Base-by-base conservation (phyloP, 2,797 vertebrate genomes). In the Muscicapa striata region DNA sequence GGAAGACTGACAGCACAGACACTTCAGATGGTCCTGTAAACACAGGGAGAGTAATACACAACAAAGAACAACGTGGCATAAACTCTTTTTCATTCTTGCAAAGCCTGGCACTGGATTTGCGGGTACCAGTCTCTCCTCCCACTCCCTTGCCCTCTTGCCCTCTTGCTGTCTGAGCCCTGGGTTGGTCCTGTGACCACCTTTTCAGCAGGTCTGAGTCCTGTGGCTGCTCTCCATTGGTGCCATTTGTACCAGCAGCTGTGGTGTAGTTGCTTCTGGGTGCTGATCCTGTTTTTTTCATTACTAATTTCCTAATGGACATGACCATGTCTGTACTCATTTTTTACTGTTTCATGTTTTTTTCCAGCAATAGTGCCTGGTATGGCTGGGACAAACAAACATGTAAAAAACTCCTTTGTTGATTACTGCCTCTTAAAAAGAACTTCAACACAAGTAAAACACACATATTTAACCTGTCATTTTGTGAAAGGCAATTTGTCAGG, bases 221-320 rank as follows among this genome's bases (percentile, higher is more conserved):
- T 30, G 24, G 13, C 29, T 57, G 7, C 3, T 9, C 12, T 49
- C 13, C 16, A 7, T 5, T 29, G 11, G 7, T 77, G 54, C 6
- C 46, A 38, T 16, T 54, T 16, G 14, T 17, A 32, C 13, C 49
- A 61, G 34, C 6, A 12, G 5, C 4, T 61, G 63, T 48, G 59
- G 3, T 59, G n/a, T 26, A 63, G 40, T 3, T 86, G 29, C 43
- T 15, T 10, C 49, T 14, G 1, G 5, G 6, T 0, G 1, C n/a
- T 62, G 18, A 11, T 21, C n/a, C 27, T 49, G 36, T 1, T 10
- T 52, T 62, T 32, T 43, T 23, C 34, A 20, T 13, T 1, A 48
- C 19, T 48, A 43, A 46, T 76, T 83, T 17, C 36, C 29, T 55
- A 34, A 55, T n/a, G 29, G 26, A n/a, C 0, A 0, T 45, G 22